Percentiles rank a stretch among this genome's conserved stretches.
phyloP scores from a whole-genome alignment of 1,140 invertebrate genomes.

The Zaprionus taronus region DNA sequence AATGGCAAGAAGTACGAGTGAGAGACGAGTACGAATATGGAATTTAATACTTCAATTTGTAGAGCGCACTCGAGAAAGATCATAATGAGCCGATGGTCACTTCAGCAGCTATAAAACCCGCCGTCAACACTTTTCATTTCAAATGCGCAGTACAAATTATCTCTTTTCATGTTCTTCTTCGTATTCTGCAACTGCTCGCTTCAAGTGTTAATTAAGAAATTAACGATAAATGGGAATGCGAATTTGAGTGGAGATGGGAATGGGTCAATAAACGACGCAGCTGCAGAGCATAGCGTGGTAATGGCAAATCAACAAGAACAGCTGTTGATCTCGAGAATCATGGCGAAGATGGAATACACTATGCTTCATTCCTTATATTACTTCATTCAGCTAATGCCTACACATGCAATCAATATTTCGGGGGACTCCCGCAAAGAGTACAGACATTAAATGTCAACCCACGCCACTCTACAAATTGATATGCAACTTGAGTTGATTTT shows the following conservation, averaged over 20 bases:
- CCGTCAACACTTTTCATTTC: constrained; percentile 75
- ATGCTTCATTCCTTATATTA: background rate
- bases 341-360: background rate
- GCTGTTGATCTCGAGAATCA: background rate
- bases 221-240: constrained; percentile 52
- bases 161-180: constrained; percentile 13
- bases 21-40: constrained; percentile 46
- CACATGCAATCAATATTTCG: background rate
- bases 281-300: background rate
- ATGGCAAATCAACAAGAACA: background rate
- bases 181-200: constrained; percentile 30
- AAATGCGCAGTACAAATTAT: constrained; percentile 59
- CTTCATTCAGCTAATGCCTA: background rate
- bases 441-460: background rate
- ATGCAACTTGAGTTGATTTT: constrained; percentile 22
- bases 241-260: constrained; percentile 4
- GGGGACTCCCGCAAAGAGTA: background rate
- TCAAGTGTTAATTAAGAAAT: constrained; percentile 79
- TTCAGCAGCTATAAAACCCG: constrained; percentile 50
- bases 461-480: constrained; percentile 18
- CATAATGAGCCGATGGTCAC: constrained; percentile 43
- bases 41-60: constrained; percentile 57
- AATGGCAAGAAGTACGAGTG: constrained; percentile 19
- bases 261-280: constrained; percentile 45
- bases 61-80: constrained; percentile 44